Conservation (phyloP, 2,888 invertebrate genomes). For the Timema podura region DNA sequence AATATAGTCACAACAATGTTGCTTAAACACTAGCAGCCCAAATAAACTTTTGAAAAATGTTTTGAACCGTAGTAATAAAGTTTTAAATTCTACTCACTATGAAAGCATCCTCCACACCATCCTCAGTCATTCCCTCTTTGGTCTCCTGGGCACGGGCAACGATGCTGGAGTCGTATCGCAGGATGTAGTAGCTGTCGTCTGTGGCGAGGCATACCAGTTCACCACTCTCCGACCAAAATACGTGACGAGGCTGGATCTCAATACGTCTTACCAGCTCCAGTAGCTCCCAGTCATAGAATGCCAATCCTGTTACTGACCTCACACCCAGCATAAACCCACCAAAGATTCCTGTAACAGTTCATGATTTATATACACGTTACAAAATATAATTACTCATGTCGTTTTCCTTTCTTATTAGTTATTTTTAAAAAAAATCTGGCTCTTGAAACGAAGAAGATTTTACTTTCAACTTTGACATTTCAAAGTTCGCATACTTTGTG, state of each 20-base stretch:
- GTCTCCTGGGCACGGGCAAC: slow-evolving; percentile 67
- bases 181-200: slow-evolving; percentile 91
- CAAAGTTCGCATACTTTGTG: too few relatives aligned
- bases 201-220: slow-evolving; percentile 90
- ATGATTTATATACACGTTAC: too few relatives aligned
- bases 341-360: slow-evolving; percentile 68
- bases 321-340: slow-evolving; percentile 90
- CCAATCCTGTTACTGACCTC: slow-evolving; percentile 84
- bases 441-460: background rate
- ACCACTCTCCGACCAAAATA: slow-evolving; percentile 97
- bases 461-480: too few relatives aligned
- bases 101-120: slow-evolving; percentile 94
- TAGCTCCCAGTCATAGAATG: slow-evolving; percentile 97
- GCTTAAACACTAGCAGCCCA: too few relatives aligned
- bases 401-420: too few relatives aligned
- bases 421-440: background rate
- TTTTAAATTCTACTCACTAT: slow-evolving; percentile 76
- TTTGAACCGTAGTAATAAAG: too few relatives aligned
- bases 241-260: slow-evolving; percentile 90
- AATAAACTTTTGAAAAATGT: too few relatives aligned
- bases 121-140: slow-evolving; percentile 75
- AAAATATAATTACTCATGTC: too few relatives aligned
- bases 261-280: slow-evolving; percentile 88
- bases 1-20: too few relatives aligned
- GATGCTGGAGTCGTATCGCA: slow-evolving; percentile 80